Conservation (phyloP, 2,113 vertebrate genomes). For the Hypanus sabinus region DNA sequence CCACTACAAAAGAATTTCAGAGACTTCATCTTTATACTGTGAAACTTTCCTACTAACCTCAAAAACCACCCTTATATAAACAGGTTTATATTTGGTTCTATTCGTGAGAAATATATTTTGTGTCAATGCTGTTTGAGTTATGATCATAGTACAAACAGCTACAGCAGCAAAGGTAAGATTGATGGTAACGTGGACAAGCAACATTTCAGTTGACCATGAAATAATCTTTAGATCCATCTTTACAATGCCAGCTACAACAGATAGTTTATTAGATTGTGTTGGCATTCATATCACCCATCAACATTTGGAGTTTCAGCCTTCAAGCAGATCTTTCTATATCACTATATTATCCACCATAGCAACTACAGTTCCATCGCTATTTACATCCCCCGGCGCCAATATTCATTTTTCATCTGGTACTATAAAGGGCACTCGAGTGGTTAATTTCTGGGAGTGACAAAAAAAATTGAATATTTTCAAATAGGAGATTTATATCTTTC, state of each 20-base stretch:
- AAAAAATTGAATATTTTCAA: background rate
- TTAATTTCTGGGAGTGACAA: background rate
- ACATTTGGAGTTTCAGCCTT: background rate
- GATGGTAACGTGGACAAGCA: background rate
- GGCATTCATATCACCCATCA: background rate
- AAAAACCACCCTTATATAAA: background rate
- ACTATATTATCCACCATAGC: background rate
- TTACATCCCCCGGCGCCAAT: background rate
- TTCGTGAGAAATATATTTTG: constrained; percentile 8
- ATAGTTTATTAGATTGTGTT: constrained; percentile 21
- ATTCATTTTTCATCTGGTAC: background rate
- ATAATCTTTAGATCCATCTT: constrained; percentile 22
- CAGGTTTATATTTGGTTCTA: background rate
- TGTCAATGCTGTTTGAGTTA: constrained; percentile 20
- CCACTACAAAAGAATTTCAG: background rate
- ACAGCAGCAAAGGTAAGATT: background rate
- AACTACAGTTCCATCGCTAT: background rate
- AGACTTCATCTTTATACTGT: background rate
- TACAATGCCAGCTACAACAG: background rate
- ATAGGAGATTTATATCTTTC: background rate
- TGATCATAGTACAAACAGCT: constrained; percentile 15
- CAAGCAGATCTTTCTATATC: background rate
- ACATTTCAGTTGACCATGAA: constrained; percentile 8
- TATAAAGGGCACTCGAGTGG: background rate
- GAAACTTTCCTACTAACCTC: background rate